Base-by-base conservation (phyloP, 2,797 vertebrate genomes). In the Oreochromis grahami region DNA sequence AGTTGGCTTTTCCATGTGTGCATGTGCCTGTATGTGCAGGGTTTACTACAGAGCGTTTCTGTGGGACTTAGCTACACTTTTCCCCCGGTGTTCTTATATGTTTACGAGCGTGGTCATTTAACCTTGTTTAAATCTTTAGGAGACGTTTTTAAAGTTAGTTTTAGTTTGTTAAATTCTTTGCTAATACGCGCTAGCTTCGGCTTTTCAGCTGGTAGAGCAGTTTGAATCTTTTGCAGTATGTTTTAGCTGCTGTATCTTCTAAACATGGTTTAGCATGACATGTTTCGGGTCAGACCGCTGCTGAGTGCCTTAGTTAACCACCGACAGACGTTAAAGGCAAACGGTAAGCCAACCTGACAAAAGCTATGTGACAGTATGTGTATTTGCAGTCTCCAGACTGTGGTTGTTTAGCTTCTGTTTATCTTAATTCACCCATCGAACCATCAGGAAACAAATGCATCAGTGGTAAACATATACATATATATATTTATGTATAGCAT, bases 1-100 rank as follows among this genome's bases (percentile, higher is more conserved):
- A 94, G 92, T 91, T 92, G 55, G 84, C 9, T 2, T 11, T 74
- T 52, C 92, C 94, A 93, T 94, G 93, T 92, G 92, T 92, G 29
- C 32, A 9, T 80, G 21, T 87, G 9, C 36, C 58, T 3, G 84
- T 38, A 36, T 19, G 19, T 26, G 12, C 32, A 41, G 19, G 13
- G 26, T 80, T 48, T 43, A 12, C 50, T 17, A 17, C 41, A 29
- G 8, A 4, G 43, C 72, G 12, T 56, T 77, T 36, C 11, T 24
- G 2, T 55, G 14, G 21, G 8, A 48, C 29, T 17, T 41, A 36
- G 21, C 56, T 26, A 17, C 8, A 24, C 5, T 65, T 77, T 50
- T 2, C 4, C 3, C 8, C 19, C 43, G 1, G 4, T 48, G 50
- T 8, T 7, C n/a, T 3, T 72, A 29, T 19, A 7, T 4, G n/a